Evolutionary conservation across 1,140 invertebrate species (phyloP).

Genomic region (Nomia melanderi): DNA sequence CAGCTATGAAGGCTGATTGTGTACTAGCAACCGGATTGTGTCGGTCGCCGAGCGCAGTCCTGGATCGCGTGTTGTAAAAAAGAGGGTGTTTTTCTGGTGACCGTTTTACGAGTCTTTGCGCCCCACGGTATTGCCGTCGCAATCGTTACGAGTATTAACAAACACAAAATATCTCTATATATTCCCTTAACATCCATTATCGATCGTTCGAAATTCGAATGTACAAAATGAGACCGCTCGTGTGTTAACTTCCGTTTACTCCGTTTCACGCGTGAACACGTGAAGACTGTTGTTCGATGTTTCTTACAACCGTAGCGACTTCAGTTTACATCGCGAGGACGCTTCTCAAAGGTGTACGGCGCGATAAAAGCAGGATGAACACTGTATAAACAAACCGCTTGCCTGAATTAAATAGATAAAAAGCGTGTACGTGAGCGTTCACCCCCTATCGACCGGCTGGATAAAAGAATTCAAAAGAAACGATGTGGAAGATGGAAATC

Average conservation of each 20-base stretch:
- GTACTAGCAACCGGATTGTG: not conserved
- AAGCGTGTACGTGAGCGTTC: not conserved
- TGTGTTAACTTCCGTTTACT: too few relatives aligned
- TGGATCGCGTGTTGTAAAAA: constrained; percentile 16
- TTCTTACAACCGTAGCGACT: too few relatives aligned
- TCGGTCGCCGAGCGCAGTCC: not conserved
- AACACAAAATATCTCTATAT: too few relatives aligned
- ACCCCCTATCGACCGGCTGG: constrained; percentile 5
- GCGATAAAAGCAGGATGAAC: not conserved
- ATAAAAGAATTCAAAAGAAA: constrained; percentile 36
- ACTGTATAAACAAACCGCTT: not conserved
- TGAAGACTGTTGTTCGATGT: too few relatives aligned
- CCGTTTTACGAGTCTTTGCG: constrained; percentile 4
- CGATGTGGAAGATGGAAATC: constrained; percentile 37
- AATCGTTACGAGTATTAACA: not conserved
- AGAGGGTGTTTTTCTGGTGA: constrained; percentile 5
- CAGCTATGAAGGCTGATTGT: constrained; percentile 26
- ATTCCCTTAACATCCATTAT: too few relatives aligned
- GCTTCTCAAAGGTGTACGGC: too few relatives aligned
- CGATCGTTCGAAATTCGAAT: too few relatives aligned
- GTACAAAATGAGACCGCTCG: too few relatives aligned
- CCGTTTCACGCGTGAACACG: too few relatives aligned
- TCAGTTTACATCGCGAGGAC: too few relatives aligned
- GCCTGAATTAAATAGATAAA: not conserved
- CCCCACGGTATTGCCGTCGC: not conserved